phyloP scores from a whole-genome alignment of 2,797 vertebrate species.

The Microctenopoma steveboyesi region DNA sequence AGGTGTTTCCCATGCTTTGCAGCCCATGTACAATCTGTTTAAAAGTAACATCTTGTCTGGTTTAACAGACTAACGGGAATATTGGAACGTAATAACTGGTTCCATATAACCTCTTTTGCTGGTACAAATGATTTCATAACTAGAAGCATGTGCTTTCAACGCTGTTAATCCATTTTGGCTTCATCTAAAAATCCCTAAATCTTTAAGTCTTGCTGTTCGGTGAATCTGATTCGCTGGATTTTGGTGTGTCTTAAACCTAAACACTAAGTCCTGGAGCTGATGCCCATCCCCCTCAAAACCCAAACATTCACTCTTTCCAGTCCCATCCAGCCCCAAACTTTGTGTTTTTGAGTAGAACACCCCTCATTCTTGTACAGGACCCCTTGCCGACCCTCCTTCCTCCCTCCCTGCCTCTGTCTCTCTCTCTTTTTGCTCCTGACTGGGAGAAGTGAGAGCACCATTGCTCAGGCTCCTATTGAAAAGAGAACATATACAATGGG shows the following conservation, averaged over 20 bases:
- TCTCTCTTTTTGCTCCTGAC: conserved; percentile 60
- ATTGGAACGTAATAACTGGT: neutral
- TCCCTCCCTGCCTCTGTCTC: conserved; percentile 34
- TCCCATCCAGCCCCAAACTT: conserved; percentile 49
- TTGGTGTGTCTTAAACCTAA: conserved; percentile 34
- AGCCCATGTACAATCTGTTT: neutral
- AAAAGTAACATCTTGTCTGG: conserved; percentile 24
- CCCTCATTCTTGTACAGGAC: conserved; percentile 67
- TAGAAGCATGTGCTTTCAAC: conserved; percentile 5
- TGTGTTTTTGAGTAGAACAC: conserved; percentile 68
- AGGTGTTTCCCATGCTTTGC: conserved; percentile 28
- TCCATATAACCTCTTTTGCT: conserved; percentile 7
- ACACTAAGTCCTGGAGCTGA: conserved; percentile 19
- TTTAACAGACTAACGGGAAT: conserved; percentile 1
- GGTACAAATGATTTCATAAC: neutral
- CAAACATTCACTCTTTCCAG: conserved; percentile 57
- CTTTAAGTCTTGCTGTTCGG: conserved; percentile 12
- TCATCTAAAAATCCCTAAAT: conserved; percentile 13
- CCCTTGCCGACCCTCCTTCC: conserved; percentile 62
- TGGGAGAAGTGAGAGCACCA: conserved; percentile 75
- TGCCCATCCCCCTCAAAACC: conserved; percentile 57
- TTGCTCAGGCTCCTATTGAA: conserved; percentile 81
- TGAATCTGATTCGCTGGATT: conserved; percentile 43
- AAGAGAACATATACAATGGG: conserved; percentile 81
- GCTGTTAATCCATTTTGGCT: conserved; percentile 40